phyloP scores from a whole-genome alignment of 2,888 invertebrate genomes.

The Leptinotarsa rubiginosa region DNA sequence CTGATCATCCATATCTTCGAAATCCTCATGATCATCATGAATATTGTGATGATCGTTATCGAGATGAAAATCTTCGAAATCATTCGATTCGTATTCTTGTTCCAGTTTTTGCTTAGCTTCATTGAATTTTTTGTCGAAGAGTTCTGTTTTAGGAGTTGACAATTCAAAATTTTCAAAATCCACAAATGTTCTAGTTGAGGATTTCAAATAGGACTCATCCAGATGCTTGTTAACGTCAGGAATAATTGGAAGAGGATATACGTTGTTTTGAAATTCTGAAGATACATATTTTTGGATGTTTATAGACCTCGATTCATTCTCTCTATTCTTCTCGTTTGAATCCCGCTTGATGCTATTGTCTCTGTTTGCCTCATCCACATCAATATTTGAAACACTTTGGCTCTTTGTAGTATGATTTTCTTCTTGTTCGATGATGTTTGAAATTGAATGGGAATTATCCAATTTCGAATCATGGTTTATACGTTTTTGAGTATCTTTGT shows the following conservation, averaged over 20 bases:
- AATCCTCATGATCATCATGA: constrained; percentile 35
- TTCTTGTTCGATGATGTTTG: constrained; percentile 7
- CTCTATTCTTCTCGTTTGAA: constrained; percentile 27
- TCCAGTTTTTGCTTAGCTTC: constrained; percentile 70
- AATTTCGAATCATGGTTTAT: constrained; percentile 25
- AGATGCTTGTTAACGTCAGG: constrained; percentile 63
- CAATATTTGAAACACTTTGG: not conserved
- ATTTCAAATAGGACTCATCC: constrained; percentile 47
- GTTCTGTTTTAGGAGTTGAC: constrained; percentile 70
- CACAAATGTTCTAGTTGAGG: constrained; percentile 35
- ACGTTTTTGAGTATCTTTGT: constrained; percentile 39
- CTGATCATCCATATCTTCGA: constrained; percentile 42
- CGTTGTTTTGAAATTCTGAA: constrained; percentile 69
- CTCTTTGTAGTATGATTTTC: constrained; percentile 2
- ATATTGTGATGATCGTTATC: constrained; percentile 30
- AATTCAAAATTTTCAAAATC: constrained; percentile 53
- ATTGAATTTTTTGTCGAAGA: constrained; percentile 70
- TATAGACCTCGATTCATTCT: constrained; percentile 58
- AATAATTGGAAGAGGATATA: constrained; percentile 69
- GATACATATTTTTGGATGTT: constrained; percentile 67
- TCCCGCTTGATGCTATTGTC: constrained; percentile 34
- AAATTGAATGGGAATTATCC: constrained; percentile 9
- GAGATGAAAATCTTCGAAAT: not conserved
- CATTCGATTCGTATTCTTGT: constrained; percentile 64
- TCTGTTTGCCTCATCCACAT: constrained; percentile 31